Base-by-base conservation (phyloP, 1,140 invertebrate genomes). In the Saxidomus purpurata region DNA sequence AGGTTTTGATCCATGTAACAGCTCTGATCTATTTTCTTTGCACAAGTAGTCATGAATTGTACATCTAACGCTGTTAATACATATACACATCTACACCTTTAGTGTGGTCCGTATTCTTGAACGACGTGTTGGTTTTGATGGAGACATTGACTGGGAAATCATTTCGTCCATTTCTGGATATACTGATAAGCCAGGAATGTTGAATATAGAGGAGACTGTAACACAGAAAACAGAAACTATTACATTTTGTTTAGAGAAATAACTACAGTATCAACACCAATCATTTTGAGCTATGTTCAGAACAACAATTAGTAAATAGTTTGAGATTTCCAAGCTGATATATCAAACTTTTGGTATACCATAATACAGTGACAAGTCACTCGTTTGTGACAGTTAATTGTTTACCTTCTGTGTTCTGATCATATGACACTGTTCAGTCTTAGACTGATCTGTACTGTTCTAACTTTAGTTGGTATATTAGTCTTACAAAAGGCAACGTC, bases 141-240 rank as follows among this genome's bases (percentile, higher is more conserved):
- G 91, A 40, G 92, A 91, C 31, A 90, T 80, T n/a, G 92, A 84
- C 43, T 90, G 85, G 28, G 80, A 87, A 31, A 94, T 89, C 34
- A 94, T 80, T 52, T 95, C 92, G 61, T 95, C 94, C 91, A 94
- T 94, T 96, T 98, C 98, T 52, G 97, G 97, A 94, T 97, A 97
- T 92, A 98, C 95, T 94, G 97, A 97, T 82, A 98, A 97, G 92
- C 98, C 98, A 96, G 98, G 98, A 95, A 99, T 98, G 93, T 97
- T 98, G 96, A 98, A 98, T 96, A 99, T 98, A 93, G 98, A 98
- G 93, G 98, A 97, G 96, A 98, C 98, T 99, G 97, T 67, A 97
- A 97, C 47, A 69, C 74, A 87, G 52, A 52, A 31, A 59, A 79
- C 15, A 77, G n/a, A n/a, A n/a, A n/a, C n/a, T n/a, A n/a, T 9